phyloP scores from a whole-genome alignment of 2,113 vertebrate species.

The Gymnobelideus leadbeateri region DNA sequence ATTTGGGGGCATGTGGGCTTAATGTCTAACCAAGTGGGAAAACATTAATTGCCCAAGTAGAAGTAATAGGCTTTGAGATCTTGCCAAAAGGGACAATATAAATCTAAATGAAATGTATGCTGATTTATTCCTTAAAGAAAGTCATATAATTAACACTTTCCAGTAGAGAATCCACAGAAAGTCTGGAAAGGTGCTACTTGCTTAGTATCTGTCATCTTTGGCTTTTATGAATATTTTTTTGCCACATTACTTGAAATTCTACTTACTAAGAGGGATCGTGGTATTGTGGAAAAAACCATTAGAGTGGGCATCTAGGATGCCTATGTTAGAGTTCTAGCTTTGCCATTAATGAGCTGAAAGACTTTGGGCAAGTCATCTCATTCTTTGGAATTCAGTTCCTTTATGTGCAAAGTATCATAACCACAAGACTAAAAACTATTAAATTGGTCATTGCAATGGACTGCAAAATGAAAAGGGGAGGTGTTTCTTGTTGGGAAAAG shows the following conservation, averaged over 20 bases:
- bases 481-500: background rate
- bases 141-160: background rate
- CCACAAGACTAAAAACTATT: background rate
- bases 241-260: background rate
- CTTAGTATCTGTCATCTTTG: background rate
- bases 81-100: background rate
- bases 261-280: background rate
- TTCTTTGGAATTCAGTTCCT: background rate
- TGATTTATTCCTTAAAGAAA: background rate
- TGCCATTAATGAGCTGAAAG: background rate
- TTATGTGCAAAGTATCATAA: background rate
- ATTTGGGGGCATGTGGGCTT: background rate
- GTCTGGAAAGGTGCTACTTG: background rate
- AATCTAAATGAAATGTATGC: background rate
- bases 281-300: background rate
- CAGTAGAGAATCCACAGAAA: background rate
- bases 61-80: background rate
- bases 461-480: background rate
- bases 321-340: background rate
- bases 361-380: background rate
- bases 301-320: background rate
- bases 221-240: background rate
- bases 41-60: background rate
- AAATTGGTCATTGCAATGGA: background rate
- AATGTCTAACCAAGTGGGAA: slow-evolving; percentile 2